phyloP scores from a whole-genome alignment of 1,140 invertebrate species.

The Trachymyrmex cornetzi region DNA sequence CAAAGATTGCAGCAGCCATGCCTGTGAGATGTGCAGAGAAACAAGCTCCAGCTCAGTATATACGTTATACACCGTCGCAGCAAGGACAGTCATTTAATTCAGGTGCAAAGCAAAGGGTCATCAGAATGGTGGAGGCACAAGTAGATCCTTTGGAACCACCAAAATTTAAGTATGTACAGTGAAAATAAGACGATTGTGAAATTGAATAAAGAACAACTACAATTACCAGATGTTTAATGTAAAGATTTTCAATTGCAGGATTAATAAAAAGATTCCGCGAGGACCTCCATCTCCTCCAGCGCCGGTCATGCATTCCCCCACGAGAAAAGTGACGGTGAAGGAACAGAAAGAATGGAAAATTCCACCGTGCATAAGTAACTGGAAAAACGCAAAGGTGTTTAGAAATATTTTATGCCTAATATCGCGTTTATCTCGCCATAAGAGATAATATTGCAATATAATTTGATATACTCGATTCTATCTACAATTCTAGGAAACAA shows the following conservation, averaged over 20 bases:
- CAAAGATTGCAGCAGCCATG: slow-evolving; percentile 97
- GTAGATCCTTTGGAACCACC: slow-evolving; percentile 99
- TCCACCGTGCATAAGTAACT: slow-evolving; percentile 99
- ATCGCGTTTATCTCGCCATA: not conserved
- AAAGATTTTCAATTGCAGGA: slow-evolving; percentile 86
- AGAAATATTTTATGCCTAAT: not conserved
- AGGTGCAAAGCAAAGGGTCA: slow-evolving; percentile 98
- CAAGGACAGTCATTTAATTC: slow-evolving; percentile 98
- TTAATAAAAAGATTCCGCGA: slow-evolving; percentile 98
- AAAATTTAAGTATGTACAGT: slow-evolving; percentile 92
- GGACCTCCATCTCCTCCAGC: slow-evolving; percentile 99
- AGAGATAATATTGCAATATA: not conserved
- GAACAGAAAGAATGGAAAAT: slow-evolving; percentile 99
- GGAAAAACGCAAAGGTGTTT: slow-evolving; percentile 98
- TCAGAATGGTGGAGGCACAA: slow-evolving; percentile 98
- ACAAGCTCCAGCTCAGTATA: slow-evolving; percentile 97
- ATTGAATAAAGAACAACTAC: not conserved
- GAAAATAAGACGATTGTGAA: not conserved
- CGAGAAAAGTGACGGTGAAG: slow-evolving; percentile 98
- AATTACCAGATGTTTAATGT: slow-evolving; percentile 22
- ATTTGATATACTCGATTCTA: not conserved
- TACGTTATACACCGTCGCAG: slow-evolving; percentile 98
- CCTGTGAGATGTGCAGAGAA: slow-evolving; percentile 97
- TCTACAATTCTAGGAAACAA: not conserved
- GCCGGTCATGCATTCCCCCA: slow-evolving; percentile 98